Base-by-base conservation (phyloP, 2,113 vertebrate species). In the Ovis canadensis region DNA sequence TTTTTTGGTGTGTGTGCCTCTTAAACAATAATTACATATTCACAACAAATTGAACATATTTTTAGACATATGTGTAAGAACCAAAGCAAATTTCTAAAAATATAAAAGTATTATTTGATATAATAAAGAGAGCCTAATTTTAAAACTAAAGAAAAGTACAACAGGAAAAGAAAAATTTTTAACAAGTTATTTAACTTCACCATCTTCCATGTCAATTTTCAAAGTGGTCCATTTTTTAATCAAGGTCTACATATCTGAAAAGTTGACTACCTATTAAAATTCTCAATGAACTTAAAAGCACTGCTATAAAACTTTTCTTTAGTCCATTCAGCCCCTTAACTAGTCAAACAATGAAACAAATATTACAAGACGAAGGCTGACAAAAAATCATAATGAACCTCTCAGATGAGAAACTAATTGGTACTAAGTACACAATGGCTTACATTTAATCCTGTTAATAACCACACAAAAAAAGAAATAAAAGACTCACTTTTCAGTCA, bases 401-500 rank as follows among this genome's bases (percentile, higher is more conserved):
- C 98, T 98, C 97, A 93, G 97, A 98, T 88, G 98, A 98, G 98
- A 98, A 98, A 98, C 98, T 98, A 98, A 98, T 96, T 98, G 98
- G 94, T 94, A 91, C 97, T 97, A 97, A 98, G 98, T 94, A 98
- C 98, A 98, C 98, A 98, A 96, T 97, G 98, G 98, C 98, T 98
- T 95, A 97, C 98, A 96, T 97, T 97, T 97, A 98, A 98, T 98
- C 98, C 98, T 98, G 98, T 96, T 98, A 98, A 98, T 97, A 91
- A 97, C 85, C 96, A 95, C 98, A 98, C 92, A 98, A 87, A 98
- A 98, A 98, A 98, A 98, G 98, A 98, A 98, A 98, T 98, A 98
- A 98, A 98, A 98, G 98, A 98, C 98, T 98, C 98, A 98, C 98
- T 98, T 98, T 98, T 98, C 98, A 98, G 98, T 98, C 98, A 98